phyloP scores from a whole-genome alignment of 2,797 vertebrate genomes.

The Enteromius unitaeniatus region DNA sequence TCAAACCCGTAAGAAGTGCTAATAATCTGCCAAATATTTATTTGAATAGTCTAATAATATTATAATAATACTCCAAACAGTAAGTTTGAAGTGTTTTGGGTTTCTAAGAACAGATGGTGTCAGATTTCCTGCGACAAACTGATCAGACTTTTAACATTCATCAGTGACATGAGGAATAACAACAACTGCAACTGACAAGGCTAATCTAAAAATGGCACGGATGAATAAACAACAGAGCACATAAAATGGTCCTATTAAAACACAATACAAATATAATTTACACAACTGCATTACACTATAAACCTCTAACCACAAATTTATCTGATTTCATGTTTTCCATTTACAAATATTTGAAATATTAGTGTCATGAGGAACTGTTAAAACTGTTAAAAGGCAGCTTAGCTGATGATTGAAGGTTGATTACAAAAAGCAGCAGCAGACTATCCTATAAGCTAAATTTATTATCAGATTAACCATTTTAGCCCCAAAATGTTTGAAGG shows the following conservation, averaged over 20 bases:
- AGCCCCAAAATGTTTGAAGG: slow-evolving; percentile 1
- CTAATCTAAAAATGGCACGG: background rate
- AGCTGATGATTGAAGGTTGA: background rate
- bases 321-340: background rate
- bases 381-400: slow-evolving; percentile 12
- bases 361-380: background rate
- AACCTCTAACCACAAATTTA: background rate
- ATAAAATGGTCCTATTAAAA: slow-evolving; percentile 4
- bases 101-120: background rate
- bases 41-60: slow-evolving; percentile 7
- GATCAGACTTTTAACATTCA: background rate
- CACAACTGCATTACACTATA: background rate
- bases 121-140: background rate
- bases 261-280: background rate
- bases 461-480: background rate
- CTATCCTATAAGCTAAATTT: slow-evolving; percentile 3
- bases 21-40: background rate
- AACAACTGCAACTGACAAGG: background rate
- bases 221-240: background rate
- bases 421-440: background rate
- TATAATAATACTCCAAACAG: background rate
- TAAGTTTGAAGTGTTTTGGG: background rate
- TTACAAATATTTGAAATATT: background rate
- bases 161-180: background rate
- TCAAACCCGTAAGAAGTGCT: background rate